Conservation (phyloP, 2,113 vertebrate genomes). For the Callopanchax toddi region DNA sequence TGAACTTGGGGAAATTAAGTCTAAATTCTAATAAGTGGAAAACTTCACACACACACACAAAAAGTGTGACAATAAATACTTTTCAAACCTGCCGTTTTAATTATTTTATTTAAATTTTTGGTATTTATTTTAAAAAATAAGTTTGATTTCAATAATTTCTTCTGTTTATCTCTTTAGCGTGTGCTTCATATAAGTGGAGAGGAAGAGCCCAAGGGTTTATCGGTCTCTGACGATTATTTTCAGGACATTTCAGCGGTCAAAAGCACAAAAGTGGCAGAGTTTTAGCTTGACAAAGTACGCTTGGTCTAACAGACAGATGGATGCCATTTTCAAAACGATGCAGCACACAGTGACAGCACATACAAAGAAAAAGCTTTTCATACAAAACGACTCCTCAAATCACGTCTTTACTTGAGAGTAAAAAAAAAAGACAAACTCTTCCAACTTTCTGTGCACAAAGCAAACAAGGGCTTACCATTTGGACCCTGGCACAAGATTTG, state of each 20-base stretch:
- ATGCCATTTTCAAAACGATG: conserved; percentile 32
- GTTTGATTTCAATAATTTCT: conserved; percentile 3
- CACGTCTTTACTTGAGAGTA: conserved; percentile 22
- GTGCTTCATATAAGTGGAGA: not conserved
- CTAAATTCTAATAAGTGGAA: not conserved
- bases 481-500: conserved; percentile 69
- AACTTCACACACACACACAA: not conserved
- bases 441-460: conserved; percentile 20
- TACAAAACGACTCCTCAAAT: conserved; percentile 32
- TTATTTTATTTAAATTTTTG: not conserved
- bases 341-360: conserved; percentile 51
- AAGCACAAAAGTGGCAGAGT: conserved; percentile 33
- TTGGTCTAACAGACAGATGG: conserved; percentile 29
- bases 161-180: conserved; percentile 1
- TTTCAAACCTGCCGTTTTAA: not conserved
- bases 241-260: conserved; percentile 20
- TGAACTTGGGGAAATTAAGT: conserved; percentile 26
- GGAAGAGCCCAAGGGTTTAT: conserved; percentile 19
- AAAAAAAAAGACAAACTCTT: conserved; percentile 12
- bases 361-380: conserved; percentile 11
- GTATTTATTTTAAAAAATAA: conserved; percentile 14
- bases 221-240: conserved; percentile 10
- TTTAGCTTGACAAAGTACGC: conserved; percentile 34
- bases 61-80: not conserved
- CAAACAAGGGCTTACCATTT: conserved; percentile 50